A percentile compares a stretch with the other conserved stretches of the same genome.
phyloP scores from a whole-genome alignment of 2,797 vertebrate genomes.

The Notolepis coatsorum region DNA sequence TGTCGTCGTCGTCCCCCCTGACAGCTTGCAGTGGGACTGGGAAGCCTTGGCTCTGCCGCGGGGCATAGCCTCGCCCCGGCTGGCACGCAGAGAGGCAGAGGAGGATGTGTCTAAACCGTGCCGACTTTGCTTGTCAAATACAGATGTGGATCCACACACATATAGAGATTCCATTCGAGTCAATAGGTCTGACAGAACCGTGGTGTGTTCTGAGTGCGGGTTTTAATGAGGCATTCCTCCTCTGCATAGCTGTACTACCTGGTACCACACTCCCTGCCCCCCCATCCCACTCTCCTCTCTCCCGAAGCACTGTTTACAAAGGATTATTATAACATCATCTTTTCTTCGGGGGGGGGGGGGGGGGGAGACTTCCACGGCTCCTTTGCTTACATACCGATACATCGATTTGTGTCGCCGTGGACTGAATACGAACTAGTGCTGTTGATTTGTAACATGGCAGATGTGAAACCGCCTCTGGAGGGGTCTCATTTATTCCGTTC shows the following conservation, averaged over 20 bases:
- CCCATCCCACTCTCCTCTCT: constrained; percentile 30
- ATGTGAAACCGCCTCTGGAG: too few species aligned
- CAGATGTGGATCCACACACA: constrained; percentile 28
- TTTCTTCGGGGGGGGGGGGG: too few species aligned
- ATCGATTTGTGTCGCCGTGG: too few species aligned
- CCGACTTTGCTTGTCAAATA: background rate
- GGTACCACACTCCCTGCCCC: constrained; percentile 73
- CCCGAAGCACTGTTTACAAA: constrained; percentile 65
- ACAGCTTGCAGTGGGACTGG: constrained; percentile 60
- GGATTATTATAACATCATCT: constrained; percentile 40
- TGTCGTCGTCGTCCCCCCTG: constrained; percentile 46
- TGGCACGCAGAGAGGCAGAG: constrained; percentile 52
- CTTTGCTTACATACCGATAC: constrained; percentile 16
- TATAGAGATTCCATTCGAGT: constrained; percentile 32
- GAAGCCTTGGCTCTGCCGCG: constrained; percentile 57
- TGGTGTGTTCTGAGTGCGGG: constrained; percentile 55
- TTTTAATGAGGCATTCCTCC: constrained; percentile 68
- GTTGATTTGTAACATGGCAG: constrained; percentile 37
- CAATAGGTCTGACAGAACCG: constrained; percentile 32
- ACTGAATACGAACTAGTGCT: constrained; percentile 25
- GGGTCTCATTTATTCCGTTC: too few species aligned
- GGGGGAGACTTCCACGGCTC: constrained; percentile 37
- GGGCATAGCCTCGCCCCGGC: constrained; percentile 71
- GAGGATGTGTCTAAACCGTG: background rate
- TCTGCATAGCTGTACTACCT: constrained; percentile 69